Evolutionary conservation across 1,140 invertebrate genomes (phyloP).

Genomic region (Anastrepha ludens): DNA sequence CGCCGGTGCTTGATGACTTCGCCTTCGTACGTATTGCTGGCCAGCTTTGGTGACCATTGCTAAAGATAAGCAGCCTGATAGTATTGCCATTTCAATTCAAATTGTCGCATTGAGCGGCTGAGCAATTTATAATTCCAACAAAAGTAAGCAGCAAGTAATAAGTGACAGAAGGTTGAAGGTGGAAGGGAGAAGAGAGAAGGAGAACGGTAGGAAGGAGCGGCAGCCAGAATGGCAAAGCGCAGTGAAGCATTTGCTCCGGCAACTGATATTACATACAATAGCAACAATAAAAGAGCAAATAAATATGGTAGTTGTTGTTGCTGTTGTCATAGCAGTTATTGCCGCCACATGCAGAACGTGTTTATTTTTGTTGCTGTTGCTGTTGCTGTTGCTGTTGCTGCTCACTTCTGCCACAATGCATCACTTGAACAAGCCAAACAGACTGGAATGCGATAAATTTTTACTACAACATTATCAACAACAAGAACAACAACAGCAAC

Average conservation of each 20-base stretch:
- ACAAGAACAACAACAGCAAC: slow-evolving; percentile 33
- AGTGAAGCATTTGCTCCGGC: slow-evolving; percentile 32
- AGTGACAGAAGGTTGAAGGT: not conserved
- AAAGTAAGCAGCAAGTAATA: not conserved
- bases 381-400: not conserved
- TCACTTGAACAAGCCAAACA: slow-evolving; percentile 38
- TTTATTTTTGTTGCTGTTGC: slow-evolving; percentile 6
- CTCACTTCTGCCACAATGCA: slow-evolving; percentile 40
- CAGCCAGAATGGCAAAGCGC: not conserved
- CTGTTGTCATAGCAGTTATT: slow-evolving; percentile 7
- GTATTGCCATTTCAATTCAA: slow-evolving; percentile 48
- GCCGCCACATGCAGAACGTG: not conserved
- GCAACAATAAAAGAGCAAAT: not conserved
- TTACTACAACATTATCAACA: slow-evolving; percentile 13
- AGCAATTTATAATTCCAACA: slow-evolving; percentile 31
- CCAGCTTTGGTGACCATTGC: slow-evolving; percentile 13
- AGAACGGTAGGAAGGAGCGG: not conserved
- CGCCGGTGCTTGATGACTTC: not conserved
- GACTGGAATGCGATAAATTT: slow-evolving; percentile 52
- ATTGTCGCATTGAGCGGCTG: slow-evolving; percentile 11
- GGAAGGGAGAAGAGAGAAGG: not conserved
- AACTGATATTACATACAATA: slow-evolving; percentile 37
- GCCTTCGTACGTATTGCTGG: not conserved
- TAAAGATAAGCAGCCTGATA: slow-evolving; percentile 6
- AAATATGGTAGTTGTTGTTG: not conserved